Base-by-base conservation (phyloP, 2,113 vertebrate species). In the Protobothrops mucrosquamatus region DNA sequence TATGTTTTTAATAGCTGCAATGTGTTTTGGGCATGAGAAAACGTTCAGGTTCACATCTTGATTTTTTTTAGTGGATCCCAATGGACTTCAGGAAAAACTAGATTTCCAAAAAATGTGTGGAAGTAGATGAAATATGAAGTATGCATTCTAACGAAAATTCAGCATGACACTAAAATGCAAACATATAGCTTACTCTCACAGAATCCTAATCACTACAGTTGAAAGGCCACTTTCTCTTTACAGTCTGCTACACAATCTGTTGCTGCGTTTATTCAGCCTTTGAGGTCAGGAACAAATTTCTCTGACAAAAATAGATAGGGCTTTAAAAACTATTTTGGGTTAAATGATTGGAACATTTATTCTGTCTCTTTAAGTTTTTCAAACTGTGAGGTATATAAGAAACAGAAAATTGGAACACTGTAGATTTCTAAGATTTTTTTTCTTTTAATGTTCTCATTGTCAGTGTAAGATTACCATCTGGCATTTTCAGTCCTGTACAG, bases 221-320 rank as follows among this genome's bases (percentile, higher is more conserved):
- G 69, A 89, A 89, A 92, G 88, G 88, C 52, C 88, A 43, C 10
- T 93, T 81, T 89, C 23, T 55, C 29, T 34, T 57, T 61, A 56
- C 56, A 90, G 43, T 51, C 88, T 93, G 92, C 46, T 59, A 59
- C 88, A 39, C 92, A 93, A 93, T 90, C 92, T 93, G 92, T 93
- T 86, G 92, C 12, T 89, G 61, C 55, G 64, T n/a, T 89, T 51
- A 34, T 55, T 59, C 92, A 93, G 88, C 51, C 74, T 85, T 59
- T 90, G 52, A 90, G 88, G 55, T 93, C 92, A 93, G 48, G 88
- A 93, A 93, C 88, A 93, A 89, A 81, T 48, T 86, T 74, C 92
- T 86, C 88, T 59, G 39, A 52, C 74, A 85, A 93, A 93, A 93
- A 93, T 89, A 90, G 92, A 90, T 39, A 86, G 4, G 46, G 55